phyloP scores from a whole-genome alignment of 1,140 invertebrate genomes.

The Drosophila navojoa region DNA sequence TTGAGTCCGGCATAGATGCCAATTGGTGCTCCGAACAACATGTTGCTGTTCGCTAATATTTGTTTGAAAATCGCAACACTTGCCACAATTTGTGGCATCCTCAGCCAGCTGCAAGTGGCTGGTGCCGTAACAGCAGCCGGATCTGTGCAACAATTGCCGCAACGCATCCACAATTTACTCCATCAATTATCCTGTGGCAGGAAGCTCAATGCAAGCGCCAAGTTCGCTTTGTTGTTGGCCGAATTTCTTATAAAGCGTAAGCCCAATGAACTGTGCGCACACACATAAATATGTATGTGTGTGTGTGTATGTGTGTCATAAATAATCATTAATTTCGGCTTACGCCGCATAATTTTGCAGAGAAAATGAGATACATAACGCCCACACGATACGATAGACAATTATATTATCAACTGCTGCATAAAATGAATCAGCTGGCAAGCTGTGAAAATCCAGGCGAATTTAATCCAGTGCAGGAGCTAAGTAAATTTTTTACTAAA shows the following conservation, averaged over 20 bases:
- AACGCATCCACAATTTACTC: slow-evolving; percentile 57
- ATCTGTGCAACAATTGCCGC: slow-evolving; percentile 41
- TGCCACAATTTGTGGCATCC: slow-evolving; percentile 29
- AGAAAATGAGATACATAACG: slow-evolving; percentile 68
- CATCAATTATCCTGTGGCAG: slow-evolving; percentile 48
- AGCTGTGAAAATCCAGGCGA: slow-evolving; percentile 2
- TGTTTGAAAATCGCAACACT: slow-evolving; percentile 46
- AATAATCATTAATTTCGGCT: slow-evolving; percentile 42
- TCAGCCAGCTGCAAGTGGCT: slow-evolving; percentile 8
- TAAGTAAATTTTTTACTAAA: slow-evolving; percentile 35
- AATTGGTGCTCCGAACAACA: slow-evolving; percentile 49
- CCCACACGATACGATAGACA: slow-evolving; percentile 68
- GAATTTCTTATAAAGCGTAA: slow-evolving; percentile 77
- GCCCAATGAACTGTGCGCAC: slow-evolving; percentile 55
- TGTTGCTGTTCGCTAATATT: slow-evolving; percentile 51
- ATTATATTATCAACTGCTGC: slow-evolving; percentile 67
- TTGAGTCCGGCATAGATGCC: slow-evolving; percentile 43
- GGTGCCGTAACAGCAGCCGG: background rate
- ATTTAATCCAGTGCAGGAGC: slow-evolving; percentile 21
- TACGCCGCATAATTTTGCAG: slow-evolving; percentile 35
- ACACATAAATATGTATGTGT: slow-evolving; percentile 14
- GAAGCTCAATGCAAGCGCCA: slow-evolving; percentile 54
- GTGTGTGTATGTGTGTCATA: slow-evolving; percentile 12
- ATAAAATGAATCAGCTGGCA: slow-evolving; percentile 52
- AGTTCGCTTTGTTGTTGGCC: slow-evolving; percentile 61